Conservation (phyloP, 2,797 vertebrate species). For the Thunnus albacares region DNA sequence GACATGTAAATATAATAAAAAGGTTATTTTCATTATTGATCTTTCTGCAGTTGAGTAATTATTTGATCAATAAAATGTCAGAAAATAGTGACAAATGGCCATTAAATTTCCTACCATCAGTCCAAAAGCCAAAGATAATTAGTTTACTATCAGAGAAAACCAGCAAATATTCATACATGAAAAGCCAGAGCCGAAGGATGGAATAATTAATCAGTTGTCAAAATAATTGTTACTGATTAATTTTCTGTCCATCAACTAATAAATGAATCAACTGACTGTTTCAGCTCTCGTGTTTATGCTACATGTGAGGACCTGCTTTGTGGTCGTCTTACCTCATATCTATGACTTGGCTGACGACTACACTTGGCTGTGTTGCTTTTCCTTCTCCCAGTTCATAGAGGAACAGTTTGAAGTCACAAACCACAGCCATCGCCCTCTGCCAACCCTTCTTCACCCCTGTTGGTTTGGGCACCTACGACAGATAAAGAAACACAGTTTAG, state of each 20-base stretch:
- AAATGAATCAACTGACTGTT: not conserved
- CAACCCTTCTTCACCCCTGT: slow-evolving; percentile 99
- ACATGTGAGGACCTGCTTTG: not conserved
- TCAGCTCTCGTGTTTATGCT: no score
- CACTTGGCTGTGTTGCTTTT: slow-evolving; percentile 92
- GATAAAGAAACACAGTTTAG: not conserved
- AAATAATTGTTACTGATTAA: not conserved
- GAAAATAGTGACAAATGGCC: no score
- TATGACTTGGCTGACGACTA: slow-evolving; percentile 96
- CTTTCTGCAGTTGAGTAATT: not conserved
- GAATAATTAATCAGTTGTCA: not conserved
- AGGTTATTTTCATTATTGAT: no score
- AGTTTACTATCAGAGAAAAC: no score
- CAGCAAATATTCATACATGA: not conserved
- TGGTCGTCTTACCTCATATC: slow-evolving; percentile 93
- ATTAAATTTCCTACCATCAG: no score
- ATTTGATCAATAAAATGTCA: not conserved
- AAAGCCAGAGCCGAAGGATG: not conserved
- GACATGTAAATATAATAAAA: not conserved
- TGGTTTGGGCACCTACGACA: slow-evolving; percentile 93
- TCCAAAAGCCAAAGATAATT: no score
- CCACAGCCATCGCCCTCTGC: slow-evolving; percentile 95
- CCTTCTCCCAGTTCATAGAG: slow-evolving; percentile 97
- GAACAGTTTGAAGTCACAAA: slow-evolving; percentile 98
- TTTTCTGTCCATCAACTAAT: not conserved